phyloP scores from a whole-genome alignment of 2,797 vertebrate genomes.

The Manis crassicaudata region DNA sequence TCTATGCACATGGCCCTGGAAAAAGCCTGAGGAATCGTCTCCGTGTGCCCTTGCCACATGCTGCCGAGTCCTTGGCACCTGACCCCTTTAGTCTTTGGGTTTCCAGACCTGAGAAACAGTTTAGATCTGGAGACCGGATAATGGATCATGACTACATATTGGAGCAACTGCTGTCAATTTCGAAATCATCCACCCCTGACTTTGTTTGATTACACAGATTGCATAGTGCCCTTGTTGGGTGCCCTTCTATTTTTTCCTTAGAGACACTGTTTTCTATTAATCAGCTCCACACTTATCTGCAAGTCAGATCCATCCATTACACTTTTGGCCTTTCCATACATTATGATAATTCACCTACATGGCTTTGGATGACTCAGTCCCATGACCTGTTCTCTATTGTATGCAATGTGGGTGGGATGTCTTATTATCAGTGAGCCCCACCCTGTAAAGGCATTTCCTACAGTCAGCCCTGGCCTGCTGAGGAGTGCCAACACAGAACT shows the following conservation, averaged over 20 bases:
- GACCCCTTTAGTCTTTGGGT: background rate
- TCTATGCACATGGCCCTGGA: background rate
- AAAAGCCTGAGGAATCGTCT: background rate
- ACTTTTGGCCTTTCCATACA: background rate
- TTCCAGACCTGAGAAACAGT: background rate
- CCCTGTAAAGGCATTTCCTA: background rate
- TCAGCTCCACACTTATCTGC: background rate
- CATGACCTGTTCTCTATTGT: background rate
- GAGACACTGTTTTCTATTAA: background rate
- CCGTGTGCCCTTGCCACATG: background rate
- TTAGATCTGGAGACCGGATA: background rate
- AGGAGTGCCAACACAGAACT: background rate
- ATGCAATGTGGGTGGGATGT: accelerated
- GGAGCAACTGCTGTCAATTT: background rate
- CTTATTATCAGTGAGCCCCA: background rate
- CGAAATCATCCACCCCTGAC: background rate
- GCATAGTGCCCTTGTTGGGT: background rate
- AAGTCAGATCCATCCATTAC: background rate
- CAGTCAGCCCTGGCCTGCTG: background rate
- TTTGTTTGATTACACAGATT: background rate
- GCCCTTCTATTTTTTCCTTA: background rate
- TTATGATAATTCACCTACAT: background rate
- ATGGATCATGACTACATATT: background rate
- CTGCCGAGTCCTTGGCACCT: background rate
- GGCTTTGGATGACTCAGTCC: background rate